phyloP scores from a whole-genome alignment of 2,113 vertebrate genomes.

The Todiramphus chloris region DNA sequence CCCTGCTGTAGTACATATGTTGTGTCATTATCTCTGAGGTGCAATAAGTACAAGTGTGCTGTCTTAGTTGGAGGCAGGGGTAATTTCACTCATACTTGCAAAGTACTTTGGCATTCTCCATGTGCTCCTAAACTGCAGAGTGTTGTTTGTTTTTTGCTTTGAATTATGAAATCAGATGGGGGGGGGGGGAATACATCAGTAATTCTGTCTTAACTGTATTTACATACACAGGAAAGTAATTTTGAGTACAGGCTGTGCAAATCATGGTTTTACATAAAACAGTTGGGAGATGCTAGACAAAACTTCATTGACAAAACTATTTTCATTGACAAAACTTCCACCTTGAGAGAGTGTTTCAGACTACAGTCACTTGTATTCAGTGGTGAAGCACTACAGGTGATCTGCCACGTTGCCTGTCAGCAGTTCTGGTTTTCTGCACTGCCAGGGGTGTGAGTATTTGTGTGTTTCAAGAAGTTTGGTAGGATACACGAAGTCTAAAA shows the following conservation, averaged over 20 bases:
- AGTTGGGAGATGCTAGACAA: background rate
- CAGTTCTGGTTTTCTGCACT: background rate
- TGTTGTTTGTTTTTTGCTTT: background rate
- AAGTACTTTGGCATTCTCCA: background rate
- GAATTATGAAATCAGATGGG: background rate
- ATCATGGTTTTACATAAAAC: background rate
- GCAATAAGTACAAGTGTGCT: fast-evolving
- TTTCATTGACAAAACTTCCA: background rate
- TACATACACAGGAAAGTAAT: background rate
- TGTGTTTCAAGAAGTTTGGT: background rate
- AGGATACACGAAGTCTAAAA: background rate
- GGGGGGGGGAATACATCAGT: background rate
- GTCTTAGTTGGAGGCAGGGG: background rate
- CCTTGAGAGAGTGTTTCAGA: background rate
- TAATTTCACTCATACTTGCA: background rate
- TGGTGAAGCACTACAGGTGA: background rate
- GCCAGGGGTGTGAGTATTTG: background rate
- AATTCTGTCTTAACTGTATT: background rate
- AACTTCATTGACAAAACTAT: background rate
- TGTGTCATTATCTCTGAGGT: background rate
- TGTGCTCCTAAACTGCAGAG: background rate
- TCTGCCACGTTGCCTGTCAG: background rate
- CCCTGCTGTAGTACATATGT: background rate
- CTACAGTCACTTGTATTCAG: background rate
- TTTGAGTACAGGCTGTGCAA: background rate